Conservation (phyloP, 2,888 invertebrate genomes). For the Mesodorylaimus sp. region DNA sequence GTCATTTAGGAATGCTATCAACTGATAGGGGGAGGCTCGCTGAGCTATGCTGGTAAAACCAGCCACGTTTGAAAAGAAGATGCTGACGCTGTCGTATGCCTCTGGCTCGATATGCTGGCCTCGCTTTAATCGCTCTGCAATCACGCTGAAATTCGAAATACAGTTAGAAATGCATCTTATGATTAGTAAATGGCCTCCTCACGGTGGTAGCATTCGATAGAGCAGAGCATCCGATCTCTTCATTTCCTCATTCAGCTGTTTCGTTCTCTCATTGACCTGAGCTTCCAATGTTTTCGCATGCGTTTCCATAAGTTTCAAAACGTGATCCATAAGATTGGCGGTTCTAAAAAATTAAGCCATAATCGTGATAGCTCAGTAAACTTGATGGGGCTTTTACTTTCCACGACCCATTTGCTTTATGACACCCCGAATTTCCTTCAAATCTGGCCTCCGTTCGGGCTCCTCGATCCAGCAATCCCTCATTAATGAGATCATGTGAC, state of each 20-base stretch:
- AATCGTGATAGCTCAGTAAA: no score
- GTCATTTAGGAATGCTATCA: constrained; percentile 18
- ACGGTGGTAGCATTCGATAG: constrained; percentile 1
- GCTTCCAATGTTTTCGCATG: constrained; percentile 9
- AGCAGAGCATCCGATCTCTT: constrained; percentile 5
- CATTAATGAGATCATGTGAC: neutral
- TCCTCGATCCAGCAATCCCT: constrained; percentile 6
- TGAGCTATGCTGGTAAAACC: constrained; percentile 82
- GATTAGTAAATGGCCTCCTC: neutral
- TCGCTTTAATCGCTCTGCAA: constrained; percentile 76
- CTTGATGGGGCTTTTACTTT: no score
- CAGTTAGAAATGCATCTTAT: no score
- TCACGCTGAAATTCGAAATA: constrained; percentile 39
- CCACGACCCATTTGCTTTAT: constrained; percentile 3
- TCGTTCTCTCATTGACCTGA: constrained; percentile 1
- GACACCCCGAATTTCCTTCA: constrained; percentile 1
- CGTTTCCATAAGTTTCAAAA: constrained; percentile 11
- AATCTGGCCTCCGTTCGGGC: constrained; percentile 1
- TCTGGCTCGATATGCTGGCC: constrained; percentile 77
- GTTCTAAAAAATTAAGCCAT: neutral
- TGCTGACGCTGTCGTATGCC: constrained; percentile 72
- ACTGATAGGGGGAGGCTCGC: constrained; percentile 38
- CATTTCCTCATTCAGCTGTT: constrained; percentile 7
- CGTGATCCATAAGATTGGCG: constrained; percentile 12
- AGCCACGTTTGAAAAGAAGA: constrained; percentile 84